A percentile compares a stretch with the other conserved stretches of the same genome.
Conservation (phyloP, 2,888 invertebrate species). For the Hybos culiciformis region DNA sequence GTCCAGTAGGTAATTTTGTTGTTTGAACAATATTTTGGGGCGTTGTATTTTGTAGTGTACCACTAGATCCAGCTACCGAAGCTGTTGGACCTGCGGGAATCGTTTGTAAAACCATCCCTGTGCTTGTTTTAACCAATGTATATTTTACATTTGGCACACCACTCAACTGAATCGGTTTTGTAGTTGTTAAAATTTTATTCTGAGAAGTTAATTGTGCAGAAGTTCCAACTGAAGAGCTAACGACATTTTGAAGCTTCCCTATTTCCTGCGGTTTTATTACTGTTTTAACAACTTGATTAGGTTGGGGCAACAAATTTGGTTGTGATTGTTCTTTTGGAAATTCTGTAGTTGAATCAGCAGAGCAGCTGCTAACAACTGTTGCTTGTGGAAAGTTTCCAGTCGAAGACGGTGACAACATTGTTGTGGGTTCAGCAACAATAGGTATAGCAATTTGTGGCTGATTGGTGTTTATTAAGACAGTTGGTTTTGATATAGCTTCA, state of each 20-base stretch:
- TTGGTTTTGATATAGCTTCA: not conserved
- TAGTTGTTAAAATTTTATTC: not conserved
- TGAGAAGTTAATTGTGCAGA: not conserved
- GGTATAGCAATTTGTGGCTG: not conserved
- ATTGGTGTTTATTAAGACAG: not conserved
- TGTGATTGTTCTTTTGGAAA: not conserved
- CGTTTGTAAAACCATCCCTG: constrained; percentile 1
- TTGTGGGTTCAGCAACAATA: not conserved
- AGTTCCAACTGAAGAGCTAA: not conserved
- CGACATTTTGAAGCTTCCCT: not conserved
- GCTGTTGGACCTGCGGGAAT: not conserved
- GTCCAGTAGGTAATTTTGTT: too few relatives aligned
- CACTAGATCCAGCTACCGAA: not conserved
- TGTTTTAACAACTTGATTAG: not conserved
- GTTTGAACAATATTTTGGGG: not conserved
- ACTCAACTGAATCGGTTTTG: not conserved
- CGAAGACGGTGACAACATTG: not conserved
- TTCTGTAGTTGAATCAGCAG: not conserved
- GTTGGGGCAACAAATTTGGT: not conserved
- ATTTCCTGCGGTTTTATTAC: not conserved
- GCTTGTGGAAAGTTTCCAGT: too few relatives aligned
- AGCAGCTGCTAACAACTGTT: not conserved
- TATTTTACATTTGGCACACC: constrained; percentile 3
- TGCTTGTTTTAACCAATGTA: not conserved
- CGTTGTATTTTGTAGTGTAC: not conserved